Base-by-base conservation (phyloP, 2,888 invertebrate species). In the Eledona agricola region DNA sequence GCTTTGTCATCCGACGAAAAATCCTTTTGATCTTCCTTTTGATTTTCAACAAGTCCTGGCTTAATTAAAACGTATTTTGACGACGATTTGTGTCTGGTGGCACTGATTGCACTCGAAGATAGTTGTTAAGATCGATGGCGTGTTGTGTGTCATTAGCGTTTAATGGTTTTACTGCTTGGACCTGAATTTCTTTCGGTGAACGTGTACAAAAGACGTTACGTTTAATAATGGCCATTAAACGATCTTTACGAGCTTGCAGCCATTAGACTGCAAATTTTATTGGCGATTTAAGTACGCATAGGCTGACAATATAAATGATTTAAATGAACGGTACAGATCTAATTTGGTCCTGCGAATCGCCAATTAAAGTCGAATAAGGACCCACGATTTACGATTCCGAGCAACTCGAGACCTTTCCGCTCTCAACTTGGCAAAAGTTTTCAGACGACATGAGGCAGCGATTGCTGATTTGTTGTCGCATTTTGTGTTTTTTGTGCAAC, bases 321-420 rank as follows among this genome's bases (percentile, higher is more conserved):
- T n/a, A n/a, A n/a, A n/a, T n/a, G n/a, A n/a, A n/a, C n/a, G n/a
- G n/a, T n/a, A n/a, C n/a, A n/a, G n/a, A n/a, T n/a, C n/a, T n/a
- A n/a, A n/a, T n/a, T n/a, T n/a, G n/a, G n/a, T n/a, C n/a, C n/a
- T n/a, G n/a, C n/a, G n/a, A n/a, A n/a, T n/a, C n/a, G n/a, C n/a
- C 22, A 37, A 37, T 37, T 23, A 23, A 37, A 37, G 4, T 23
- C 37, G 25, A 37, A 22, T 23, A 38, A 25, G 23, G 25, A n/a
- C n/a, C n/a, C n/a, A n/a, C n/a, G n/a, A n/a, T n/a, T n/a, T n/a
- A n/a, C n/a, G n/a, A n/a, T n/a, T n/a, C n/a, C n/a, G n/a, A n/a
- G n/a, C n/a, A n/a, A n/a, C n/a, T n/a, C n/a, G n/a, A n/a, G n/a
- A n/a, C n/a, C n/a, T n/a, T n/a, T n/a, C n/a, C n/a, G n/a, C n/a